Conservation (phyloP, 2,113 vertebrate genomes). For the Polypterus senegalus region DNA sequence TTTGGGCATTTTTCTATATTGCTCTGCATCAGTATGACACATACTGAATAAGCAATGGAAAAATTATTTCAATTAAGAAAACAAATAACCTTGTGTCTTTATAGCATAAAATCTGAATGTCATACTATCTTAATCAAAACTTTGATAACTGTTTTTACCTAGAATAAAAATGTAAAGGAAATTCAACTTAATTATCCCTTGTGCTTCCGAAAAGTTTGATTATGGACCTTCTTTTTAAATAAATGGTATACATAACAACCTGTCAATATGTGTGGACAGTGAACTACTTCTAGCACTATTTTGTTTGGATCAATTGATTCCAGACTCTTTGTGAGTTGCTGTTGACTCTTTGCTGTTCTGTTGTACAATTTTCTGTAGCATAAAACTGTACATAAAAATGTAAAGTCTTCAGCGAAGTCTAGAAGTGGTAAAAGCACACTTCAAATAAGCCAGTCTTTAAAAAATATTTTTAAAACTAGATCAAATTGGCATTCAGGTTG, state of each 20-base stretch:
- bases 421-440: constrained; percentile 13
- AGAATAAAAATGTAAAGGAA: too few species aligned
- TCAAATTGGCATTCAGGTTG: constrained; percentile 22
- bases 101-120: too few species aligned
- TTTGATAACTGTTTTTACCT: too few species aligned
- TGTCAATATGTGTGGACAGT: constrained; percentile 2
- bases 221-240: background rate
- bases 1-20: too few species aligned
- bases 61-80: too few species aligned
- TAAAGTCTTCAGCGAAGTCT: constrained; percentile 14
- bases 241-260: constrained; percentile 9
- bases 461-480: constrained; percentile 20
- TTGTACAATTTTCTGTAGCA: constrained; percentile 14
- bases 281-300: constrained; percentile 7
- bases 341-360: constrained; percentile 12
- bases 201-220: too few species aligned
- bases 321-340: constrained; percentile 18
- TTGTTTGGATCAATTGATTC: constrained; percentile 14
- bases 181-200: too few species aligned
- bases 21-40: too few species aligned
- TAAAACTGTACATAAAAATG: too few species aligned
- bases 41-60: too few species aligned
- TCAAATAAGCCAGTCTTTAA: constrained; percentile 10
- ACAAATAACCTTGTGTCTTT: too few species aligned
- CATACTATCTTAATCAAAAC: too few species aligned